Base-by-base conservation (phyloP, 2,888 invertebrate genomes). In the Bellardia pandia region DNA sequence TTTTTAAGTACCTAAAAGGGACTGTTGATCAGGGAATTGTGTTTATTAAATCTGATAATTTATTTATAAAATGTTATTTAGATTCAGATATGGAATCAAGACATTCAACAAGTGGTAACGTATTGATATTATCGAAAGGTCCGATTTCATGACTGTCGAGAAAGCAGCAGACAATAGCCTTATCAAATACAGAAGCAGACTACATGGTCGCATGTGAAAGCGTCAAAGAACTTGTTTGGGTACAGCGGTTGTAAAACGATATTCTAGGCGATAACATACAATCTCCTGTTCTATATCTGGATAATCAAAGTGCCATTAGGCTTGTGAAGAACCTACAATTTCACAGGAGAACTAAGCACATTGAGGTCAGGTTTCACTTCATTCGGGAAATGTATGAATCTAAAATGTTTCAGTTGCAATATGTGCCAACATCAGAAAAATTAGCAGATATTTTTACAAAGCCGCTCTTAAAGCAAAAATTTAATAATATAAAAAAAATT, bases 281-380 rank as follows among this genome's bases (percentile, higher is more conserved):
- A 53, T 1, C 23, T 56, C 72, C 56, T 16, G 40, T 48, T 6
- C 58, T 82, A 1, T 9, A 75, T 48, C 68, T 68, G 60, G 68
- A 82, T 30, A 71, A 76, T 16, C 69, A 83, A 40, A 58, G 81
- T 48, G 74, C 66, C 0, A 82, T 82, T 1, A 72, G 68, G 42
- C 74, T 82, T n/a, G 30, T 75, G 7, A 82, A 79, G 33, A 79
- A 79, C 14, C 78, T 42, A 16, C 68, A 69, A 23, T 78, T 78
- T 42, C 79, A 71, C 16, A 68, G 51, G 45, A 40, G 68, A 69
- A 79, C 68, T 16, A 78, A 68, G 42, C 53, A 53, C 16, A 53
- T 53, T n/a, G 53, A 53, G 8, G 53, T 40, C 37, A 74, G 60
- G 33, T 60, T 33, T 56, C 53, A 80, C 64, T 76, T 76, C 37